Percentiles rank a stretch among this genome's conserved stretches.
Evolutionary conservation across 2,888 invertebrate species (phyloP).

Genomic region (Mayetiola destructor): DNA sequence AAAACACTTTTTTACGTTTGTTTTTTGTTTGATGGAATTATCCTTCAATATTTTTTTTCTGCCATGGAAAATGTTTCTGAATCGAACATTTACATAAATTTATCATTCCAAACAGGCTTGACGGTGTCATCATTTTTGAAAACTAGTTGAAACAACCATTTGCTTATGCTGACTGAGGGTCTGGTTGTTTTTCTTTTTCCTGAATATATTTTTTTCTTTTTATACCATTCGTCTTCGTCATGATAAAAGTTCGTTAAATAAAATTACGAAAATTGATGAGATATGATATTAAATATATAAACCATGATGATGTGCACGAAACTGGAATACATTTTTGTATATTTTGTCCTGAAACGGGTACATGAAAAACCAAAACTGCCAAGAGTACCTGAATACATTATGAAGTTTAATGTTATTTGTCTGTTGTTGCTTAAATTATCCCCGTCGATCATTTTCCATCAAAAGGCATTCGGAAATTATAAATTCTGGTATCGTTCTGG

Average conservation of each 20-base stretch:
- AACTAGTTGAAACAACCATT: too few species aligned
- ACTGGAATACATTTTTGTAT: not conserved
- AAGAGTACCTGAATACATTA: conserved; percentile 11
- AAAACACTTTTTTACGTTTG: too few species aligned
- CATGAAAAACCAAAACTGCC: not conserved
- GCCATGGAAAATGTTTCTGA: not conserved
- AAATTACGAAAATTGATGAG: conserved; percentile 9
- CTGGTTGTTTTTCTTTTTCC: not conserved
- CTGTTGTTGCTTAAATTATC: not conserved
- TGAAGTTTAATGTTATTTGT: not conserved
- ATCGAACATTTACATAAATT: conserved; percentile 6
- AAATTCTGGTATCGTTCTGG: not conserved
- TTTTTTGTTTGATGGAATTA: too few species aligned
- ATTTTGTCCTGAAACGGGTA: not conserved
- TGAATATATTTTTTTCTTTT: not conserved
- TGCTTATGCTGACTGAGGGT: too few species aligned
- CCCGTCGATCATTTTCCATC: not conserved
- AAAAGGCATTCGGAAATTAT: not conserved
- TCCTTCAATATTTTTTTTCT: too few species aligned
- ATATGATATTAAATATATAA: not conserved
- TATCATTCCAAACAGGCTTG: conserved; percentile 1
- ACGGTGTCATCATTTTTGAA: conserved; percentile 2
- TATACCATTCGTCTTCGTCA: not conserved
- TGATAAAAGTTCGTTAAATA: not conserved
- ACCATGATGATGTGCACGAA: conserved; percentile 9